Evolutionary conservation across 1,140 invertebrate genomes (phyloP).

Genomic region (Fopius arisanus): DNA sequence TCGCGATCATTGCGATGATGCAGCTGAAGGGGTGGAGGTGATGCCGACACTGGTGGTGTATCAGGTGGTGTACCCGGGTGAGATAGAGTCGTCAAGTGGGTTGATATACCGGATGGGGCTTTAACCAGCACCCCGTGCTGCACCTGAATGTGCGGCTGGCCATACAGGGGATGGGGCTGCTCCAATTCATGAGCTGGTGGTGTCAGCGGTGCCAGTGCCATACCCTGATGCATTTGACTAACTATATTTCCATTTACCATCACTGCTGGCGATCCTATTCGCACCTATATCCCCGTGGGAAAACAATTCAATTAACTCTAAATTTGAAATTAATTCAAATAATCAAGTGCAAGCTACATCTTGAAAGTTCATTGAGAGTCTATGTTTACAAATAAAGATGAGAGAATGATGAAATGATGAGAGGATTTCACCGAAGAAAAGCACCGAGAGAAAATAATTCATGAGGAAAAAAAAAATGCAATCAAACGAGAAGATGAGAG

Average conservation of each 20-base stretch:
- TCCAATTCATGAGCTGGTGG: conserved; percentile 68
- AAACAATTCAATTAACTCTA: no score
- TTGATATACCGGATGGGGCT: conserved; percentile 49
- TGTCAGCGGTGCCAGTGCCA: conserved; percentile 66
- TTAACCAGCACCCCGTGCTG: conserved; percentile 56
- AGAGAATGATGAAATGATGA: no score
- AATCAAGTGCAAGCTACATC: background rate
- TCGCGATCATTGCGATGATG: conserved; percentile 55
- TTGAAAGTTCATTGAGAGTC: no score
- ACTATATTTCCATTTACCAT: conserved; percentile 57
- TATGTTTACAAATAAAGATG: no score
- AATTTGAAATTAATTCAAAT: background rate
- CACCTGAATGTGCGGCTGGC: conserved; percentile 57
- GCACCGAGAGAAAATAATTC: background rate
- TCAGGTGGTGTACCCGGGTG: conserved; percentile 80
- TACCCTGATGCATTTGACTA: conserved; percentile 43
- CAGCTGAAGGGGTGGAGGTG: conserved; percentile 65
- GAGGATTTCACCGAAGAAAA: no score
- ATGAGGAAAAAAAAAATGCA: background rate
- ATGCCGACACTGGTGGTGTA: conserved; percentile 73
- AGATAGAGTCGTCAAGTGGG: conserved; percentile 57
- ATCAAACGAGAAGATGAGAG: background rate
- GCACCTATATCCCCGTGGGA: conserved; percentile 42
- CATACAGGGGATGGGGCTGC: conserved; percentile 62
- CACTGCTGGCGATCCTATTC: conserved; percentile 53